Evolutionary conservation across 2,888 invertebrate species (phyloP).

Genomic region (Augochlorella aurata): DNA sequence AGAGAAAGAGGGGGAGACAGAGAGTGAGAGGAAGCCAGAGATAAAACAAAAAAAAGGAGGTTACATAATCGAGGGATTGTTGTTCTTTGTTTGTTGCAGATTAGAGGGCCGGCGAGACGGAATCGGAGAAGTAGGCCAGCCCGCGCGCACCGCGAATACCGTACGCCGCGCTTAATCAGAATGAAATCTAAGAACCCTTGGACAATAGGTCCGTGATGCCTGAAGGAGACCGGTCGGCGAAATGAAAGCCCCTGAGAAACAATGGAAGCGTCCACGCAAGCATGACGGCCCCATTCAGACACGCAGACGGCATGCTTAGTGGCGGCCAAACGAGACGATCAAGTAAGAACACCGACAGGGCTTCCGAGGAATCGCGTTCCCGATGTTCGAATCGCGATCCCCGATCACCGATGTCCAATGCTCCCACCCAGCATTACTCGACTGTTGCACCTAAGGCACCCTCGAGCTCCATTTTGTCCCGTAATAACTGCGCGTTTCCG

Average conservation of each 20-base stretch:
- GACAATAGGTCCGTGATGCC: slow-evolving; percentile 60
- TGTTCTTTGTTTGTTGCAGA: slow-evolving; percentile 61
- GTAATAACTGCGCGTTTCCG: not conserved
- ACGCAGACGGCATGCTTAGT: slow-evolving; percentile 66
- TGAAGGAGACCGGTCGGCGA: slow-evolving; percentile 60
- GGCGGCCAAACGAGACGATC: slow-evolving; percentile 63
- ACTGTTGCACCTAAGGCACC: not conserved
- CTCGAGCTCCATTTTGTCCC: not conserved
- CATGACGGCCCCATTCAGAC: slow-evolving; percentile 69
- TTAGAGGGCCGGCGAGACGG: slow-evolving; percentile 31
- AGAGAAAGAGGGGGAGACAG: not conserved
- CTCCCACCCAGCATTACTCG: not conserved
- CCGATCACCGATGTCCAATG: not conserved
- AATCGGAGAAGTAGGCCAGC: slow-evolving; percentile 53
- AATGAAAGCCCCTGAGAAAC: slow-evolving; percentile 69
- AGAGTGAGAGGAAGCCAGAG: not conserved
- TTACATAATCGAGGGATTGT: slow-evolving; percentile 29
- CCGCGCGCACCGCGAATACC: slow-evolving; percentile 43
- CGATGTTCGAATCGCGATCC: not conserved
- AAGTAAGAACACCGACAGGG: slow-evolving; percentile 61
- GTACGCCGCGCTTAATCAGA: slow-evolving; percentile 59
- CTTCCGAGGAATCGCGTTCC: slow-evolving; percentile 20
- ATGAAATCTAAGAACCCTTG: slow-evolving; percentile 65
- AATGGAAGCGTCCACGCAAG: slow-evolving; percentile 70
- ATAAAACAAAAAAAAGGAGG: not conserved